phyloP scores from a whole-genome alignment of 2,888 invertebrate species.

The Philereme transversata region DNA sequence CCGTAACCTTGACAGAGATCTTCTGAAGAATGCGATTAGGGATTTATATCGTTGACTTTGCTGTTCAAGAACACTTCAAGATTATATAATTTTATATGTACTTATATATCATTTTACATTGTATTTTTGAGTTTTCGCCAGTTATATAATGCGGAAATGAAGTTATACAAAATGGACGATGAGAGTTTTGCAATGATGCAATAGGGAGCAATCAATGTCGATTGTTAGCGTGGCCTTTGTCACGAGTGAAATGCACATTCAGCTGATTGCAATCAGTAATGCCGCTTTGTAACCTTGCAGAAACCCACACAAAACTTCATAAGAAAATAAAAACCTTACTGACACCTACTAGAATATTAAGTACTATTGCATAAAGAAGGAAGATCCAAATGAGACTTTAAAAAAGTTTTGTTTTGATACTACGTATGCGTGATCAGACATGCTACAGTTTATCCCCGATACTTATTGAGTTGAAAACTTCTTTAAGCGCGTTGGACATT shows the following conservation, averaged over 20 bases:
- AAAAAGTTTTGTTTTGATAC: not conserved
- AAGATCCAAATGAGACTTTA: no score
- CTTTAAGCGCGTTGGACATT: no score
- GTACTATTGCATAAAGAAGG: no score
- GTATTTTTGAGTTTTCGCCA: constrained; percentile 17
- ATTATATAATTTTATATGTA: not conserved
- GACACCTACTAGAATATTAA: not conserved
- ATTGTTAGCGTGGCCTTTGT: constrained; percentile 37
- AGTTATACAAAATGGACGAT: constrained; percentile 55
- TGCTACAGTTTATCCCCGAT: not conserved
- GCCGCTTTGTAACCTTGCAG: constrained; percentile 27
- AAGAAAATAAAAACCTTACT: not conserved
- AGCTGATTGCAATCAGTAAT: constrained; percentile 29
- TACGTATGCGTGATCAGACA: constrained; percentile 3
- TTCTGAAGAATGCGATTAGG: constrained; percentile 41
- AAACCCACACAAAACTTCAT: constrained; percentile 19
- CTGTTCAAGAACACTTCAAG: not conserved
- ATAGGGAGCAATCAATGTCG: constrained; percentile 41
- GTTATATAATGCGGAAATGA: constrained; percentile 51
- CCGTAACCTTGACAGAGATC: constrained; percentile 12
- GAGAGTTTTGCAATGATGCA: constrained; percentile 48
- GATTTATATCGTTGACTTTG: constrained; percentile 18
- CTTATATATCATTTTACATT: not conserved
- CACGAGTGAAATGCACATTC: constrained; percentile 30
- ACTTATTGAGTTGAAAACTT: no score